Base-by-base conservation (phyloP, 2,113 vertebrate genomes). In the Orthonyx spaldingii region DNA sequence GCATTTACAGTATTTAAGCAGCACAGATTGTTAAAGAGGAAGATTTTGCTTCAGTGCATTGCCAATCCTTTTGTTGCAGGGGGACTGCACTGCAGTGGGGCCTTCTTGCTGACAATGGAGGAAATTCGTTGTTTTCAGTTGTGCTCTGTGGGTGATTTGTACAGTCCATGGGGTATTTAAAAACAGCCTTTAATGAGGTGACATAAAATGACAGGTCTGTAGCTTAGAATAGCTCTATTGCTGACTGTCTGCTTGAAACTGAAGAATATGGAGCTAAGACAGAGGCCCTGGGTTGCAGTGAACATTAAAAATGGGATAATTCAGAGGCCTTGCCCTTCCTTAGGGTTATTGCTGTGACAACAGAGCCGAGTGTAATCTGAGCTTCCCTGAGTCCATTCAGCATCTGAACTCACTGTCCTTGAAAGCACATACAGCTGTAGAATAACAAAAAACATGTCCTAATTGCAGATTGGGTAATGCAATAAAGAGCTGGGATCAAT, bases 251-350 rank as follows among this genome's bases (percentile, higher is more conserved):
- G 20, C 56, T 77, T 24, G 4, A 16, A 61, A 10, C 42, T 57
- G 52, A 24, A 56, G 53, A 49, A 20, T 39, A 8, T 9, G 18
- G 30, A 53, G 39, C 21, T n/a, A 2, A 35, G 27, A 33, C 11
- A 19, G 50, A 78, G 41, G 11, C 20, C 28, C 65, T n/a, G 39
- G 64, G n/a, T 20, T 56, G 49, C 33, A 35, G 11, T 22, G 23
- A 71, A 10, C 24, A 7, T 63, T 42, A 26, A 63, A 55, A 11
- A 8, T 60, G 14, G 72, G 56, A 30, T 49, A 39, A 23, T 47
- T 59, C 30, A n/a, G 17, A 39, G 55, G 18, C 30, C 6, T 35
- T 2, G 4, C 9, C 28, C 28, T 71, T 53, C 1, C 0, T 37
- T 11, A 19, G 28, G 8, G 16, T 37, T 50, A 11, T 18, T 76